Evolutionary conservation across 2,888 invertebrate species (phyloP).

Genomic region (Norana najaformis): DNA sequence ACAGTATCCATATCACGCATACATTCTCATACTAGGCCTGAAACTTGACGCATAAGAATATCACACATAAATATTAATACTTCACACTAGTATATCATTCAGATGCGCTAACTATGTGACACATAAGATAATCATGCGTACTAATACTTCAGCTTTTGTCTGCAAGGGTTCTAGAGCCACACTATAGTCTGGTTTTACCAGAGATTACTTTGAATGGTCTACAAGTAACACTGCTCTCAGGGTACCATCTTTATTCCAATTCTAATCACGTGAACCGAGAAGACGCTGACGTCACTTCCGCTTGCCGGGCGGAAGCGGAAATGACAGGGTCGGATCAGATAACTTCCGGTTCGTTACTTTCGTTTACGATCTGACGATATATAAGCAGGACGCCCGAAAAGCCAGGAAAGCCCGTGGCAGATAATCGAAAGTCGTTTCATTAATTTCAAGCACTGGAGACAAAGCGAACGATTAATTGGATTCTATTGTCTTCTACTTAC

Average conservation of each 20-base stretch:
- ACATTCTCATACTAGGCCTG: too few relatives aligned
- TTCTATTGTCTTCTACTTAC: background rate
- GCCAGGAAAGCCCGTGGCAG: background rate
- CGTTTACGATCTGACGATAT: slow-evolving; percentile 5
- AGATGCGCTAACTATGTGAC: too few relatives aligned
- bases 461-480: background rate
- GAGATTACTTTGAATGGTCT: too few relatives aligned
- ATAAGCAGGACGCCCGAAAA: background rate
- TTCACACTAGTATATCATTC: too few relatives aligned
- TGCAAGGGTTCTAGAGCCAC: too few relatives aligned
- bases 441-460: background rate
- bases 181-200: too few relatives aligned
- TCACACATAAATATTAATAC: too few relatives aligned
- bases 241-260: background rate
- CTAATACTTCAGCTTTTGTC: too few relatives aligned
- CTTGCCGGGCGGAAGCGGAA: background rate
- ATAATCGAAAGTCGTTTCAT: background rate
- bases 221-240: background rate
- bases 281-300: slow-evolving; percentile 13
- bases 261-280: background rate
- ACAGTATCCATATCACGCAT: too few relatives aligned
- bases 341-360: background rate
- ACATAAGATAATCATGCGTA: too few relatives aligned
- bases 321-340: background rate
- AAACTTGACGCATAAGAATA: too few relatives aligned